Evolutionary conservation across 2,797 vertebrate genomes (phyloP).

Genomic region (Dallia pectoralis): DNA sequence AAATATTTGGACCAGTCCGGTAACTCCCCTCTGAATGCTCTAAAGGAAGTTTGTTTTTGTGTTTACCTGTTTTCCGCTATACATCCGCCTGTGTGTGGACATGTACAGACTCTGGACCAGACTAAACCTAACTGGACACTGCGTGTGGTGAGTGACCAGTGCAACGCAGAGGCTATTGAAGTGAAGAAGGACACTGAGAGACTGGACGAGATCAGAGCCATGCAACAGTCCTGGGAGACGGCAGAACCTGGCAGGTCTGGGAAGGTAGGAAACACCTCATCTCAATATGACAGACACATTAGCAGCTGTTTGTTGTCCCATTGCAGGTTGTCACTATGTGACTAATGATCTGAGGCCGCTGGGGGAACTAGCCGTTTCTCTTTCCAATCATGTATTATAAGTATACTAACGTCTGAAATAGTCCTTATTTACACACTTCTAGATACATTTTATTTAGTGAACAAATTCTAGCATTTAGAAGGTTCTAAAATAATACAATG

Average conservation of each 20-base stretch:
- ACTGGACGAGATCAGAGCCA: constrained; percentile 82
- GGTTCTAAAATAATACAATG: too few relatives aligned
- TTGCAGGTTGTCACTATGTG: too few relatives aligned
- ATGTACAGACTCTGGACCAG: constrained; percentile 63
- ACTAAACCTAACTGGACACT: constrained; percentile 81
- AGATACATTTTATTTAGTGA: too few relatives aligned
- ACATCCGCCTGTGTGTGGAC: constrained; percentile 15
- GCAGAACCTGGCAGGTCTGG: constrained; percentile 80
- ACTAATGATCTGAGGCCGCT: too few relatives aligned
- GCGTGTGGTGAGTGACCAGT: constrained; percentile 78
- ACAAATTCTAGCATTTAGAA: too few relatives aligned
- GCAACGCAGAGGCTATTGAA: constrained; percentile 66
- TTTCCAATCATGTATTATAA: too few relatives aligned
- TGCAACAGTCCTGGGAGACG: constrained; percentile 86
- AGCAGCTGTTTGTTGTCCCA: not conserved
- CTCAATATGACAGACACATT: too few relatives aligned
- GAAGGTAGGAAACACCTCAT: constrained; percentile 72
- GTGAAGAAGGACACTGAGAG: constrained; percentile 84
- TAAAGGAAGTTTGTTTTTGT: not conserved
- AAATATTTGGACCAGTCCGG: too few relatives aligned
- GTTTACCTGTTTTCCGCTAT: constrained; percentile 12
- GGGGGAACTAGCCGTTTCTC: too few relatives aligned
- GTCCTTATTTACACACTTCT: too few relatives aligned
- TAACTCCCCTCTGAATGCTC: not conserved
- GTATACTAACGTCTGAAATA: too few relatives aligned